Base-by-base conservation (phyloP, 1,140 invertebrate genomes). In the Antheraea pernyi region DNA sequence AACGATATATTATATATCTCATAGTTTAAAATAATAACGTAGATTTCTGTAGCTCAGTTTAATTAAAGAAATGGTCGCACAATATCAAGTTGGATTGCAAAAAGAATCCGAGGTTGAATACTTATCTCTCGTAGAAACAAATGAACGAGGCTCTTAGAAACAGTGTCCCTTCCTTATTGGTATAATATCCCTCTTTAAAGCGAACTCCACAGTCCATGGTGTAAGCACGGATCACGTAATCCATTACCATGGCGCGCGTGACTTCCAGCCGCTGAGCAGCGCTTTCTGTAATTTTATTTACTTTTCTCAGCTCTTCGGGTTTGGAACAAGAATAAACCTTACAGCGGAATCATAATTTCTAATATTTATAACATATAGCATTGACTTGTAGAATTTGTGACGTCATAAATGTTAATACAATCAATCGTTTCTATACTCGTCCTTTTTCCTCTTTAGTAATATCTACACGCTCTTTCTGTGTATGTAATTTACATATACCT, bases 211-310 rank as follows among this genome's bases (percentile, higher is more conserved):
- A 37, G 61, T 19, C n/a, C 64, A 65, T 65, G 39, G 64, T 13
- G 53, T 30, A 37, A 53, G 16, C 46, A 53, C 48, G 60, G 70
- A 73, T 74, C 77, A 79, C 77, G 77, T 79, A 79, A 79, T 74
- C 77, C 77, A 79, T 79, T 78, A 78, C 76, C 69, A 72, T 72
- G 59, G 66, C 19, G 76, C 66, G 70, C 76, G 76, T 76, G 76
- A 73, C 74, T 73, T 70, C 74, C 69, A 67, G 62, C 36, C n/a
- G 46, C 19, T 48, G 71, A 65, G 65, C 68, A 67, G 69, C 42
- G 37, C 37, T 60, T 53, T 69, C 72, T 65, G 70, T 77, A 74
- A 72, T 78, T 78, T 72, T 74, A 72, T 76, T 76, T 74, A 66
- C 71, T 63, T 72, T 22, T 67, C 69, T 75, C 71, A 53, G 39